These are phyloP conservation scores for Pteropus alecto DNA, from an alignment of 2,113 vertebrate genomes.

Conservation along the genomic window DNA sequence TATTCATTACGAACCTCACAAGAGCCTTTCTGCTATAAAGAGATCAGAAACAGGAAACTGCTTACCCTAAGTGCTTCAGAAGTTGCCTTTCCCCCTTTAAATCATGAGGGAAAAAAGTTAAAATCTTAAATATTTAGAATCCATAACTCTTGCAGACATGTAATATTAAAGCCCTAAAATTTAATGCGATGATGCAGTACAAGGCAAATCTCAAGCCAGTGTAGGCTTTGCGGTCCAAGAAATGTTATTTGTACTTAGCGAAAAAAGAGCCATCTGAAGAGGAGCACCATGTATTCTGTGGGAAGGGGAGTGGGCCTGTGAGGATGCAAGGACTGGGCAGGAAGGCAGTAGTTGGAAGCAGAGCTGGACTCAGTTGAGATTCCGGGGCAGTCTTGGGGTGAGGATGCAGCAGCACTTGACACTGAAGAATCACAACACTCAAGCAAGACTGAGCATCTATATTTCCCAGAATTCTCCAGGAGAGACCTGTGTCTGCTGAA, in stretches of 20 bases:
- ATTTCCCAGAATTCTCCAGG: neutral
- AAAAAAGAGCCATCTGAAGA: neutral
- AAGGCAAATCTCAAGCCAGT: neutral
- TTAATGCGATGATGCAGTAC: neutral
- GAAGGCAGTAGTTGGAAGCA: neutral
- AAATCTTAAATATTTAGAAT: neutral
- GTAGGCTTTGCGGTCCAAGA: neutral
- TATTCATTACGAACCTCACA: neutral
- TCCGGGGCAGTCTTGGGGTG: neutral
- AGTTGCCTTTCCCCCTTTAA: neutral
- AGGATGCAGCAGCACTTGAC: neutral
- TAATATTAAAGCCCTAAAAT: neutral
- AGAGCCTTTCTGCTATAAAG: neutral
- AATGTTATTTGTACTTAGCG: neutral
- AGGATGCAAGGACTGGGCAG: neutral
- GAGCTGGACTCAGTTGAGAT: neutral
- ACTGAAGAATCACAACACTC: neutral
- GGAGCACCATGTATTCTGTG: too few species aligned
- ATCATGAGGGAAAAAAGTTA: neutral
- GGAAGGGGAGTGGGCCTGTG: neutral
- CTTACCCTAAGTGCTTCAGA: neutral
- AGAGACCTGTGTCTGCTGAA: neutral
- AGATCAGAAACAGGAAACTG: neutral
- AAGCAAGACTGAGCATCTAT: neutral
- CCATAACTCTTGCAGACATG: neutral